Base-by-base conservation (phyloP, 2,888 invertebrate genomes). In the Eudemis profundana region DNA sequence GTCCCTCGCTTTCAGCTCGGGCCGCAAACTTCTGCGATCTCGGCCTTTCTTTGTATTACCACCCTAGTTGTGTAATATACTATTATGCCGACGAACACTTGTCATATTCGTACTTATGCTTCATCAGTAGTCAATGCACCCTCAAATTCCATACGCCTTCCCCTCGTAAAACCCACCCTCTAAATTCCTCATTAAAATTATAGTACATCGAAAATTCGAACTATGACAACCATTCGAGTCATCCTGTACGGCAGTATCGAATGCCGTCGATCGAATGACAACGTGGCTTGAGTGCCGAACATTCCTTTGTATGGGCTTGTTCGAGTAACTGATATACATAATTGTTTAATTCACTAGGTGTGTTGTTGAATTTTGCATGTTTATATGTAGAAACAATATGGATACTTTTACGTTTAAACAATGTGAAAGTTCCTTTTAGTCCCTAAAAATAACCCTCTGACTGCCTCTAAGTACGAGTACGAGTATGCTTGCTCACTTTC, bases 221-320 rank as follows among this genome's bases (percentile, higher is more conserved):
- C 40, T 56, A 63, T 40, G 63, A n/a, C 29, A 63, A 63, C 42
- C 59, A 64, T 64, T 57, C 23, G 50, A 64, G 17, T 15, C 50
- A 59, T 38, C 44, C 64, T 64, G 64, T 59, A 59, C 4, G 40
- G 4, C 23, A 23, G 51, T 50, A 64, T 63, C 38, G 64, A 36
- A 64, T 64, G 44, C 50, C 61, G 51, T 23, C 51, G 61, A 61
- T 47, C 63, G 49, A 42, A 50, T 64, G 64, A 64, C 64, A 64
- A 59, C 64, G 64, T 64, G 63, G 50, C 15, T 17, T 15, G 63
- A 64, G 63, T 64, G 50, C 64, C 50, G 14, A 59, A 51, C 64
- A 64, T 64, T 64, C 64, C 64, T n/a, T n/a, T 42, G 29, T 15
- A 10, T 14, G 21, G 21, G 54, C 56, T 21, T 56, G 49, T 50